These are phyloP conservation scores for Otus sunia DNA, from an alignment of 2,113 vertebrate species.

Conservation along the genomic window DNA sequence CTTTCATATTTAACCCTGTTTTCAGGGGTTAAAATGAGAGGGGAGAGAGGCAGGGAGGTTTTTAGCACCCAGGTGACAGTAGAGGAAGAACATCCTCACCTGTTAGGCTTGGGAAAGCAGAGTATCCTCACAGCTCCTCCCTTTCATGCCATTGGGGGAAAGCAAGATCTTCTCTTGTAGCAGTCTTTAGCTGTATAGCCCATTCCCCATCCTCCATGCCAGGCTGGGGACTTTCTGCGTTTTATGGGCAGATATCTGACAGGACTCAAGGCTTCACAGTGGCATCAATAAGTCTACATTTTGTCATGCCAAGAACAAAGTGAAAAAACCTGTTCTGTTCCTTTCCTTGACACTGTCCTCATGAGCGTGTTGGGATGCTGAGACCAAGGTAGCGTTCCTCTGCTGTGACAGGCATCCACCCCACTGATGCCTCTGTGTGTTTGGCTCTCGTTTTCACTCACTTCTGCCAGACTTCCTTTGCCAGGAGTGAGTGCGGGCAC, in stretches of 20 bases:
- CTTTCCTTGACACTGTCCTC: neutral
- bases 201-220: neutral
- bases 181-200: neutral
- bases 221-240: neutral
- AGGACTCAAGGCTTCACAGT: neutral
- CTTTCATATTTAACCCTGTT: too few species aligned
- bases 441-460: neutral
- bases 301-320: neutral
- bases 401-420: rapidly evolving
- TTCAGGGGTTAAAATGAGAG: neutral
- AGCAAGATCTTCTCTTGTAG: neutral
- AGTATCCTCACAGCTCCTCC: neutral
- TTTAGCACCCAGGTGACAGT: neutral
- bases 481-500: neutral
- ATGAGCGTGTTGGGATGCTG: neutral
- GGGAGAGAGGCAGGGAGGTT: neutral
- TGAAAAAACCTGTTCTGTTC: neutral
- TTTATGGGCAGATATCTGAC: neutral
- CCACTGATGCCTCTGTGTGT: neutral
- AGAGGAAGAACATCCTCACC: neutral
- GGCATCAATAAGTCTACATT: neutral
- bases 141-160: neutral
- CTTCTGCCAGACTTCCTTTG: neutral
- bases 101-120: neutral
- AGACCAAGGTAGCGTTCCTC: neutral